Percentiles rank a stretch among this genome's conserved stretches.
Conservation (phyloP, 2,797 vertebrate genomes). For the Lagorchestes hirsutus region DNA sequence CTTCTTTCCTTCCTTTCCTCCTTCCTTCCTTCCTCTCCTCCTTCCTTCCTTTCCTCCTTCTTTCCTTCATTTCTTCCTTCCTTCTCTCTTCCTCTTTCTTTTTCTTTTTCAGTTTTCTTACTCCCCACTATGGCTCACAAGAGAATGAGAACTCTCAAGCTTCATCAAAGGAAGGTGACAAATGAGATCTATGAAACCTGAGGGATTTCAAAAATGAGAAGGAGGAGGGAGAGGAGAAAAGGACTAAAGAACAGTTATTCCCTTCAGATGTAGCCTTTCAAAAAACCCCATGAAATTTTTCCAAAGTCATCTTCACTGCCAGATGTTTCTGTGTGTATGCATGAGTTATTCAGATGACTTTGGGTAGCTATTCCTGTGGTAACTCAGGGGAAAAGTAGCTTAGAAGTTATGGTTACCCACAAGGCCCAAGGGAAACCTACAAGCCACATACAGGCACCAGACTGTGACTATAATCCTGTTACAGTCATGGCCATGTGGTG, state of each 20-base stretch:
- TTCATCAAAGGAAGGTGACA: background rate
- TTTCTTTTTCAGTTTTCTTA: background rate
- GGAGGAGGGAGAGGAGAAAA: background rate
- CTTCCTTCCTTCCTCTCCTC: background rate
- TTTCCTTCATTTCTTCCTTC: background rate
- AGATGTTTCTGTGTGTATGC: background rate
- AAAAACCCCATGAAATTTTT: background rate
- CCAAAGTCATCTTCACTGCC: background rate
- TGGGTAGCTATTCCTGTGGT: background rate
- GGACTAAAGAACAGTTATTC: background rate
- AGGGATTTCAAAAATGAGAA: background rate
- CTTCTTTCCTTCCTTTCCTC: background rate
- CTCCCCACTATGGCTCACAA: background rate
- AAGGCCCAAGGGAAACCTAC: background rate
- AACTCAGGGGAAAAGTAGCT: background rate
- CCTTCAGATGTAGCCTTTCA: background rate
- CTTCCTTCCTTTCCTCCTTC: background rate
- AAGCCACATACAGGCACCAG: background rate
- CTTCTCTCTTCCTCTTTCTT: background rate
- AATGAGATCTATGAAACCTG: background rate
- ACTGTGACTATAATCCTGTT: slow-evolving; percentile 8
- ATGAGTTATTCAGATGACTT: background rate
- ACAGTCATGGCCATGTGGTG: background rate
- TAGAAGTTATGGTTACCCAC: slow-evolving; percentile 19
- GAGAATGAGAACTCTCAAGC: background rate